Conservation (phyloP, 2,888 invertebrate genomes). For the Tetragnatha montana region DNA sequence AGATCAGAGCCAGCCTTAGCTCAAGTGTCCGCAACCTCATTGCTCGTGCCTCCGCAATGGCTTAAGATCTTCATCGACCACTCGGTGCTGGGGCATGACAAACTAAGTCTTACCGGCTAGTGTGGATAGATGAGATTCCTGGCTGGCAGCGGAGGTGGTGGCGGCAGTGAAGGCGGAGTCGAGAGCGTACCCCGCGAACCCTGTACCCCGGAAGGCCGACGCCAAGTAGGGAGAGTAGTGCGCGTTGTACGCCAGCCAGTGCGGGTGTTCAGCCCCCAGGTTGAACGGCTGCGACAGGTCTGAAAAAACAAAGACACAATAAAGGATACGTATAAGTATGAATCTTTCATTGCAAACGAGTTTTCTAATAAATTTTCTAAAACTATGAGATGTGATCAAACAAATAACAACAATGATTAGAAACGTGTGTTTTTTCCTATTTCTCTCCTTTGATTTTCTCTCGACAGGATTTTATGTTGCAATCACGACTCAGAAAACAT, state of each 20-base stretch:
- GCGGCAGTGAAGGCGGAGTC: conserved; percentile 64
- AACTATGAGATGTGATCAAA: too few relatives aligned
- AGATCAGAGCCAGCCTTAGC: too few relatives aligned
- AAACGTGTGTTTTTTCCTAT: too few relatives aligned
- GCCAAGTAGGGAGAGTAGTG: conserved; percentile 68
- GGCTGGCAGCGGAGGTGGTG: conserved; percentile 25
- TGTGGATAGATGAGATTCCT: conserved; percentile 50
- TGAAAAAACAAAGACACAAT: conserved; percentile 19
- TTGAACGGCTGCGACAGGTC: conserved; percentile 66
- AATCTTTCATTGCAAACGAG: too few relatives aligned
- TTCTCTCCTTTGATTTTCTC: too few relatives aligned
- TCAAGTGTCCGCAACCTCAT: too few relatives aligned
- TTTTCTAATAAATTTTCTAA: too few relatives aligned
- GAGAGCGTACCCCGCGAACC: conserved; percentile 61
- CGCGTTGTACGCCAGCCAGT: conserved; percentile 65
- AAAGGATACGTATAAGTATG: not conserved
- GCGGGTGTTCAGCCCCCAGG: conserved; percentile 59
- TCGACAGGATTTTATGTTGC: too few relatives aligned
- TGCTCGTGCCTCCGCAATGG: too few relatives aligned
- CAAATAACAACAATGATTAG: too few relatives aligned
- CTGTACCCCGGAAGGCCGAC: conserved; percentile 53
- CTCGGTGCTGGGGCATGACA: too few relatives aligned
- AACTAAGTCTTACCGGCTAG: conserved; percentile 32
- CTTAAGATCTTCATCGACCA: not conserved
- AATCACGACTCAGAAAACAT: too few relatives aligned